Conservation (phyloP, 2,113 vertebrate genomes). For the Phaetusa simplex region DNA sequence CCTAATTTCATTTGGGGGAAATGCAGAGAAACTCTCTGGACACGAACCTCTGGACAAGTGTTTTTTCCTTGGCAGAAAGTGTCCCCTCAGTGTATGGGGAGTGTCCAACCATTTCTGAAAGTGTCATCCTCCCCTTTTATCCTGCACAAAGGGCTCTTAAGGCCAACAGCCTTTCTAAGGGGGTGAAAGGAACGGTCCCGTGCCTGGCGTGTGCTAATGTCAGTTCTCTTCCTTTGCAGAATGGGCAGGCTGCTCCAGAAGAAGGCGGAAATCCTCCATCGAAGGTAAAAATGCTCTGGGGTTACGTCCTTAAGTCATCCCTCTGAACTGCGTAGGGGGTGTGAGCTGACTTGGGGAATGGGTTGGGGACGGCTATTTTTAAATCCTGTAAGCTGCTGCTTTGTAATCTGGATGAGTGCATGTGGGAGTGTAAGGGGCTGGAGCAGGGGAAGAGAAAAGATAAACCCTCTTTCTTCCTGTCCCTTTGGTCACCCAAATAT, state of each 20-base stretch:
- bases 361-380: background rate
- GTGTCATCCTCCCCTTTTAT: background rate
- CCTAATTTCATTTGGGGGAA: rapidly evolving
- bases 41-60: background rate
- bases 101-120: rapidly evolving
- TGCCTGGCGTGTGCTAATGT: background rate
- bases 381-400: background rate
- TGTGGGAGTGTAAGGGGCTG: background rate
- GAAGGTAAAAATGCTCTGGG: slow-evolving; percentile 60
- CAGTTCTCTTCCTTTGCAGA: slow-evolving; percentile 71
- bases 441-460: background rate
- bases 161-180: background rate
- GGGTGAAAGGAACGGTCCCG: background rate
- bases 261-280: slow-evolving; percentile 65
- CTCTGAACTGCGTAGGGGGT: background rate
- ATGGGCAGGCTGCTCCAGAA: slow-evolving; percentile 74
- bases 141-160: background rate
- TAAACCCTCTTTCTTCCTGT: background rate
- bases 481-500: background rate
- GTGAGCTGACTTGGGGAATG: background rate
- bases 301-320: background rate
- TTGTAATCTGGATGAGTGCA: background rate
- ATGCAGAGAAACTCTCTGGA: background rate
- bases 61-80: too few relatives aligned
- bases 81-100: background rate